Conservation (phyloP, 1,140 invertebrate species). For the Tetragnatha versicolor region DNA sequence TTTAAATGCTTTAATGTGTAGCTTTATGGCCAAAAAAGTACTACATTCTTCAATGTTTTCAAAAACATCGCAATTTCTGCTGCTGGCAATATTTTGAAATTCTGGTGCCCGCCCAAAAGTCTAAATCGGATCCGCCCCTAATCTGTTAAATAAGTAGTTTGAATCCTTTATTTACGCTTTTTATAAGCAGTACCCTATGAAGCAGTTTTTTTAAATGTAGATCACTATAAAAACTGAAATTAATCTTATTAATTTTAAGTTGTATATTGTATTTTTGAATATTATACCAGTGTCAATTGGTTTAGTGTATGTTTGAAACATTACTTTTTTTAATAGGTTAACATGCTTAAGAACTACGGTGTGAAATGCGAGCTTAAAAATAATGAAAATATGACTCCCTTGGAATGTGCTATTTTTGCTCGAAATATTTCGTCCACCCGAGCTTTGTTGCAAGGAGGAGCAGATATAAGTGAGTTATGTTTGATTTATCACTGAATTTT, state of each 20-base stretch:
- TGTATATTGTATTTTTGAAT: background rate
- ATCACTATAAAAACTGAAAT: background rate
- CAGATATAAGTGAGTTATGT: background rate
- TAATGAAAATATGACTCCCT: background rate
- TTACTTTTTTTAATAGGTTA: background rate
- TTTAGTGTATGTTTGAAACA: background rate
- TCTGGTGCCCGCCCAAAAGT: no score
- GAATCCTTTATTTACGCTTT: no score
- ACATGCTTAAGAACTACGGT: background rate
- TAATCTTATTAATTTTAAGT: background rate
- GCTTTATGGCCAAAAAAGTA: no score
- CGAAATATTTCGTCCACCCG: background rate
- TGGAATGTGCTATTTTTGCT: conserved; percentile 8
- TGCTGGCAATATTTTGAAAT: no score
- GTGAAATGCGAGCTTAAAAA: background rate
- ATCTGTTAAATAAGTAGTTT: no score
- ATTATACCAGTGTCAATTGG: background rate
- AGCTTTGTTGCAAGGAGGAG: background rate
- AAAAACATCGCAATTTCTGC: no score
- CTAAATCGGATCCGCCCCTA: no score
- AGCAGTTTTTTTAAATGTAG: background rate
- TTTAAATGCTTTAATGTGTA: no score
- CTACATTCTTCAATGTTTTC: no score
- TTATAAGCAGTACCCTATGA: background rate
- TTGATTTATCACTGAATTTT: background rate